phyloP scores from a whole-genome alignment of 2,888 invertebrate genomes.

The Asteroscopus sphinx region DNA sequence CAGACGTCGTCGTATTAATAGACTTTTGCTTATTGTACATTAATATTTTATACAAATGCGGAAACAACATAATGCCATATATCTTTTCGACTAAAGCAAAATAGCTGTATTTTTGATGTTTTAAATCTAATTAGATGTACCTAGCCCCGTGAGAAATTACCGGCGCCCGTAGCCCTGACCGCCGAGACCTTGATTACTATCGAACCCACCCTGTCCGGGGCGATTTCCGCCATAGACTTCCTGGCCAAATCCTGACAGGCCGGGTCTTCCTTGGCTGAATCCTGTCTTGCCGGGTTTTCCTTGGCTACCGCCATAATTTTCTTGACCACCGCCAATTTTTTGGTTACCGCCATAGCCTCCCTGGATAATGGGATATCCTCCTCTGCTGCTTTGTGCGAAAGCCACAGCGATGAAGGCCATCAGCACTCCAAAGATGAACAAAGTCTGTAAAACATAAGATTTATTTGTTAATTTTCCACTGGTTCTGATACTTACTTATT shows the following conservation, averaged over 20 bases:
- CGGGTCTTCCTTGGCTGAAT: too few relatives aligned
- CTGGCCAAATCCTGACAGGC: too few relatives aligned
- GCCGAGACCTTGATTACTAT: constrained; percentile 40
- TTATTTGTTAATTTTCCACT: not conserved
- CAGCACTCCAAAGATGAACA: constrained; percentile 56
- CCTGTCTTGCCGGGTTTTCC: too few relatives aligned
- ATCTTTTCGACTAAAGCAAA: too few relatives aligned
- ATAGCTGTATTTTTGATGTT: too few relatives aligned
- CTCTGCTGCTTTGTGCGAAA: constrained; percentile 49
- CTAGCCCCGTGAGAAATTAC: too few relatives aligned
- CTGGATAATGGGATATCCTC: constrained; percentile 29
- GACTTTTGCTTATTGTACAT: too few relatives aligned
- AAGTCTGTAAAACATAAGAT: constrained; percentile 49
- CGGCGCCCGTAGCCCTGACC: constrained; percentile 1
- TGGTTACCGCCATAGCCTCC: constrained; percentile 32
- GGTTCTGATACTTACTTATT: too few relatives aligned
- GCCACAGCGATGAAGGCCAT: constrained; percentile 55
- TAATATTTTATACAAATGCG: too few relatives aligned
- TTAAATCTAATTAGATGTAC: too few relatives aligned
- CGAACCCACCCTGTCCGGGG: constrained; percentile 45
- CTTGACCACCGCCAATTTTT: constrained; percentile 29
- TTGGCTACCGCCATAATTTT: constrained; percentile 33
- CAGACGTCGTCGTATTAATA: too few relatives aligned
- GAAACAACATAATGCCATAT: too few relatives aligned
- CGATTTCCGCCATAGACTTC: constrained; percentile 50